phyloP scores from a whole-genome alignment of 1,140 invertebrate genomes.

The Periplaneta americana region DNA sequence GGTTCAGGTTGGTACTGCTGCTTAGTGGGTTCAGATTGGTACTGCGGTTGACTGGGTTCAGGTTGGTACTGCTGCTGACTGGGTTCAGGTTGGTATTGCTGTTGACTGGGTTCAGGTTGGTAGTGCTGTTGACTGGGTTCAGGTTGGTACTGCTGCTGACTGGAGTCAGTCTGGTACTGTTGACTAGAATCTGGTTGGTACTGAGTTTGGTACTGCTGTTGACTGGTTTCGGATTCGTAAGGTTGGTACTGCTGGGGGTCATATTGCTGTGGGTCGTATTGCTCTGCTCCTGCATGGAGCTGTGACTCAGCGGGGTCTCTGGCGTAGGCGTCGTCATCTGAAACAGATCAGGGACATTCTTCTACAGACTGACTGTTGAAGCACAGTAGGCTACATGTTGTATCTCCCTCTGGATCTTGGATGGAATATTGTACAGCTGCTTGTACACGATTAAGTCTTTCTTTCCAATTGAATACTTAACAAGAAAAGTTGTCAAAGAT shows the following conservation, averaged over 20 bases:
- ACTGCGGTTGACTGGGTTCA: not conserved
- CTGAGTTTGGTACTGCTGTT: not conserved
- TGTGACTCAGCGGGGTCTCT: not conserved
- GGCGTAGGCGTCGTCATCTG: not conserved
- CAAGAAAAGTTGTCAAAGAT: too few relatives aligned
- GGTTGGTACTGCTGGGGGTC: not conserved
- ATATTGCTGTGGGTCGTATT: not conserved
- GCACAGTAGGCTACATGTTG: too few relatives aligned
- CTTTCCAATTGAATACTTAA: too few relatives aligned
- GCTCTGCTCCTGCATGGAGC: not conserved
- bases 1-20: constrained; percentile 3
- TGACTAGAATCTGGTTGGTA: too few relatives aligned
- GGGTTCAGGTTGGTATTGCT: not conserved
- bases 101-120: not conserved
- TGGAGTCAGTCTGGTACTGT: not conserved
- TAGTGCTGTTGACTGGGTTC: not conserved
- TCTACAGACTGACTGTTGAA: too few relatives aligned
- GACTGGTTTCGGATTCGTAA: too few relatives aligned
- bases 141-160: not conserved
- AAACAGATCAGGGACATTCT: too few relatives aligned
- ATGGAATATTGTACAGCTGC: too few relatives aligned
- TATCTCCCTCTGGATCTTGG: too few relatives aligned
- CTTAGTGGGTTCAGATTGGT: not conserved
- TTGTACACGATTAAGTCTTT: too few relatives aligned
- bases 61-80: not conserved